Evolutionary conservation across 1,140 invertebrate genomes (phyloP), one percentile per base, ranked within the genome.

Genomic region (Leptinotarsa lineolata): DNA sequence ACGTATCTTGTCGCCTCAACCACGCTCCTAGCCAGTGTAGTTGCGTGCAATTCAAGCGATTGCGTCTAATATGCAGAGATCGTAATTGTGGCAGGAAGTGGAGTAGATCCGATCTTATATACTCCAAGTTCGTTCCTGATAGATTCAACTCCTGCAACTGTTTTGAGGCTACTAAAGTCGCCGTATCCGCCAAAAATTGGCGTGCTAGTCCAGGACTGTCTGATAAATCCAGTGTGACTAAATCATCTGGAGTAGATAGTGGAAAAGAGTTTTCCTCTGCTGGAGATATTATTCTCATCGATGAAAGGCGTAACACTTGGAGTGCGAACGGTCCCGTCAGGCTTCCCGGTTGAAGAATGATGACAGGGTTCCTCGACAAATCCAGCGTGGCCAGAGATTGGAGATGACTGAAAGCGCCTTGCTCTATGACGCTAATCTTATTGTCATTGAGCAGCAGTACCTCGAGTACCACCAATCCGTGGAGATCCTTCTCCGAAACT

Each of bases 361-460:
- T 88, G 74, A 94, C 85, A 8, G 92, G 92, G 85, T 95, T 94
- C 80, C 91, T 87, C 5, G 93, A 94, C 77, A 95, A 82, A 85
- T 94, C 92, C 65, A 96, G 86, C 70, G 89, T 88, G 78, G 89
- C 87, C 11, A 96, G 86, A 13, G 87, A 86, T 8, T 86, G 80
- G 71, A 94, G 82, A 81, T 92, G 89, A 74, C 87, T 87, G 82
- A 95, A 91, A 4, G 89, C 87, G 39, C 89, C 90, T 54, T 90
- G 88, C 80, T 90, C 88, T 70, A 93, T 89, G 46, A 85, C 85
- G n/a, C 77, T 82, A 72, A 93, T 92, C 74, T 87, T 81, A 84
- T 93, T 94, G 76, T 89, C 86, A 79, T 89, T 89, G 48, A 94
- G 82, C 74, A 90, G 86, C 15, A 97, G 84, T 39, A 90, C 89